Base-by-base conservation (phyloP, 2,888 invertebrate genomes). In the Zaprionus obscuricornis region DNA sequence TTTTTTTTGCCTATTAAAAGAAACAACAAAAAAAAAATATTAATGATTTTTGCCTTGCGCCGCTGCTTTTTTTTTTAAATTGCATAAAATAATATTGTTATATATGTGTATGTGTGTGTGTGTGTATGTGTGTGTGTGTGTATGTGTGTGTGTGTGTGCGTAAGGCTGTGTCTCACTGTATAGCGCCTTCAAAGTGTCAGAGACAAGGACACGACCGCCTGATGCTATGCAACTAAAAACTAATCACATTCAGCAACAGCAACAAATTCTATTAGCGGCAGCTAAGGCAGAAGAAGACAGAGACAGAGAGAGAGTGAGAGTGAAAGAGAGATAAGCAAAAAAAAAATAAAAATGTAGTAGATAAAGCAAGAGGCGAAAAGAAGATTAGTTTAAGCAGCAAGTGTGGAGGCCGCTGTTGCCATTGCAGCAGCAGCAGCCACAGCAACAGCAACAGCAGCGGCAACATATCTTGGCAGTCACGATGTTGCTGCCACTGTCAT, bases 191-290 rank as follows among this genome's bases (percentile, higher is more conserved):
- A 20, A 46, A 4, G 45, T 68, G 52, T 42, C 64, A 34, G 24
- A 24, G 11, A 14, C 69, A 62, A 70, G 70, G 70, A 66, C 54
- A 47, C 11, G n/a, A n/a, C 10, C 69, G 74, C 74, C 81, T 51
- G 46, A 16, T 33, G 60, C 66, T 74, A 74, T 77, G 78, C 78
- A 81, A 81, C 77, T 60, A 51, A 63, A 66, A 65, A 65, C 74
- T 69, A 75, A 78, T 74, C 70, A 46, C 55, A 73, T 73, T 66
- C 57, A 22, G 17, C 65, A 45, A 45, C 52, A 55, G 63, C 72
- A 54, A 34, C 70, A 72, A 79, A 79, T 82, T 82, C 70, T 73
- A 82, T 79, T 82, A 82, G 56, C 27, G 31, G n/a, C n/a, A n/a
- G n/a, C n/a, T n/a, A n/a, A n/a, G n/a, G n/a, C n/a, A n/a, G n/a